Evolutionary conservation across 2,113 vertebrate species (phyloP), one percentile per base, ranked within the genome.

Genomic region (Mustela lutreola): DNA sequence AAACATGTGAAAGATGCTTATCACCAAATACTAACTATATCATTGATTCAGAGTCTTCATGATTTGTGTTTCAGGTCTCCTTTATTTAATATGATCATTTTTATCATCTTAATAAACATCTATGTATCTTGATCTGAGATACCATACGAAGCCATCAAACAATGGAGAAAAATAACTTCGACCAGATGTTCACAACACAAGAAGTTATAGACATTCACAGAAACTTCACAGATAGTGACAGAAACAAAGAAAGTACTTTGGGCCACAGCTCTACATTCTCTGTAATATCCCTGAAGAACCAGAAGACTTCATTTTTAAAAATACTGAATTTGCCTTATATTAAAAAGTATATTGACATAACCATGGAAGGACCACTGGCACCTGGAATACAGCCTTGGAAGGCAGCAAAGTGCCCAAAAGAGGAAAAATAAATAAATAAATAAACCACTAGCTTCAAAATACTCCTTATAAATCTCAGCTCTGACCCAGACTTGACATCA

Each of bases 261-360:
- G 48, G 42, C n/a, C 36, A 70, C 39, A 26, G 91, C 31, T n/a
- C 86, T 60, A 88, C 22, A 89, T 80, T 88, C 36, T 75, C 81
- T 67, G 10, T 75, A 93, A 91, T n/a, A 85, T 21, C 39, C 65
- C 4, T 70, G 45, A 82, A 28, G 60, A 94, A 76, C 50, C 5
- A 92, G 33, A 81, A 78, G 50, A 75, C 92, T 95, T 94, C 79
- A 56, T 31, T 87, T 90, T 83, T 87, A 70, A 83, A 90, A 93
- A 81, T 82, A 73, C 0, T 73, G 62, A 42, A 79, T 92, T 84
- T 58, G 28, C 26, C 93, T 73, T 91, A 82, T 15, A 88, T 31
- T 65, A 84, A 95, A 91, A 85, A 31, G 63, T 60, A 11, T 18
- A 31, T 3, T 63, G 71, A 81, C 26, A 70, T n/a, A 93, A 67